Conservation (phyloP, 2,113 vertebrate species). For the Saguinus imperator region DNA sequence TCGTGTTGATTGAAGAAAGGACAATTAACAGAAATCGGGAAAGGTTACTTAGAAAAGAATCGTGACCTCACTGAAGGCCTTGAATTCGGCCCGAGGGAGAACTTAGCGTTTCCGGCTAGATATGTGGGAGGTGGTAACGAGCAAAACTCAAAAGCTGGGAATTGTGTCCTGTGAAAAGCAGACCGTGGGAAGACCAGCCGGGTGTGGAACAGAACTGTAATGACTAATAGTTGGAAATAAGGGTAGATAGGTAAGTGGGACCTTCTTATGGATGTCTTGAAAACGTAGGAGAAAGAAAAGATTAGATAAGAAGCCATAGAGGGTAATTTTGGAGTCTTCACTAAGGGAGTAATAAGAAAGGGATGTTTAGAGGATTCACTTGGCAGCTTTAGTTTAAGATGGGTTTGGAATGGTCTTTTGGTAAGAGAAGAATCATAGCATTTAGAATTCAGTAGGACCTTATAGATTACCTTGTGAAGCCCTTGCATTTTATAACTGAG, state of each 20-base stretch:
- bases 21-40: background rate
- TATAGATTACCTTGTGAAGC: background rate
- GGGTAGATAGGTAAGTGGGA: background rate
- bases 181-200: background rate
- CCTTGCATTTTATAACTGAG: background rate
- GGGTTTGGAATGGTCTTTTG: background rate
- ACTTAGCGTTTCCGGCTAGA: background rate
- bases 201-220: background rate
- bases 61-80: background rate
- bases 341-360: background rate
- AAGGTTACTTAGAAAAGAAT: background rate
- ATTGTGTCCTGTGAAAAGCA: background rate
- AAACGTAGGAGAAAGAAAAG: constrained; percentile 18
- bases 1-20: background rate
- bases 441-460: constrained; percentile 10
- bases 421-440: background rate
- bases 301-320: constrained; percentile 20
- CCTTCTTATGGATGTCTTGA: background rate
- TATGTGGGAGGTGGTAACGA: background rate
- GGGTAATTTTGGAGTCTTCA: constrained; percentile 19
- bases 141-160: background rate
- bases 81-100: background rate
- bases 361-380: background rate
- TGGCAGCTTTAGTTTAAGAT: constrained; percentile 39
- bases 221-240: background rate